Evolutionary conservation across 2,888 invertebrate genomes (phyloP).

Genomic region (Acanthosoma haemorrhoidale): DNA sequence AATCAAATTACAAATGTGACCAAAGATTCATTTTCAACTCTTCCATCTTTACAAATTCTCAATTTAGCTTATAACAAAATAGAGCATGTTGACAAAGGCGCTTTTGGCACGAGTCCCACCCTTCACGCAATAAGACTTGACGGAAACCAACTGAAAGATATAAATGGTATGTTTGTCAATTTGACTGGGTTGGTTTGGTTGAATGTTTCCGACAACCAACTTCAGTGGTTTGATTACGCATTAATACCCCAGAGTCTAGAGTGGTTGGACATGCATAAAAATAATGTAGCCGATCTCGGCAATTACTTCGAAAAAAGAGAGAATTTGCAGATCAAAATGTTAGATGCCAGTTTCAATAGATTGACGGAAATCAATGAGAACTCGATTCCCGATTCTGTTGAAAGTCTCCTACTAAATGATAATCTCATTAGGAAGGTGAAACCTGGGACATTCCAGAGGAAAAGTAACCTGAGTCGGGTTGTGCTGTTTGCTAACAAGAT

Average conservation of each 20-base stretch:
- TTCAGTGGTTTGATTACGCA: slow-evolving; percentile 90
- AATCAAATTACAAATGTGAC: slow-evolving; percentile 82
- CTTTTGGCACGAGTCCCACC: slow-evolving; percentile 73
- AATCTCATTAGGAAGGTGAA: slow-evolving; percentile 76
- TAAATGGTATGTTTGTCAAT: slow-evolving; percentile 85
- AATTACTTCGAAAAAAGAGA: slow-evolving; percentile 83
- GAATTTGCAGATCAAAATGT: slow-evolving; percentile 67
- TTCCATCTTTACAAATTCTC: slow-evolving; percentile 75
- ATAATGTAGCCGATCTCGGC: slow-evolving; percentile 78
- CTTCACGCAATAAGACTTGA: slow-evolving; percentile 83
- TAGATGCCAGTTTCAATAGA: slow-evolving; percentile 86
- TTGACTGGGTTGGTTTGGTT: slow-evolving; percentile 77
- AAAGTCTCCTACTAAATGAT: slow-evolving; percentile 80
- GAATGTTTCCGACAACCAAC: slow-evolving; percentile 83
- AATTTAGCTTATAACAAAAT: slow-evolving; percentile 87
- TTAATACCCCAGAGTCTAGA: slow-evolving; percentile 82
- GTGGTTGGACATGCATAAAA: slow-evolving; percentile 86
- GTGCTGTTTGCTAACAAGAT: slow-evolving; percentile 86
- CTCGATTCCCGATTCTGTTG: slow-evolving; percentile 82
- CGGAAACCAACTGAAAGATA: slow-evolving; percentile 79
- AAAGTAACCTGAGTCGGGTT: slow-evolving; percentile 75
- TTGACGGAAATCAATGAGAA: slow-evolving; percentile 74
- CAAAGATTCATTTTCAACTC: slow-evolving; percentile 78
- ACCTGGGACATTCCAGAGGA: slow-evolving; percentile 80
- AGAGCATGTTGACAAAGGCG: slow-evolving; percentile 74